Percentiles rank a stretch among this genome's conserved stretches.
Evolutionary conservation across 1,140 invertebrate species (phyloP).

Genomic region (Diplogasteroides magnus): DNA sequence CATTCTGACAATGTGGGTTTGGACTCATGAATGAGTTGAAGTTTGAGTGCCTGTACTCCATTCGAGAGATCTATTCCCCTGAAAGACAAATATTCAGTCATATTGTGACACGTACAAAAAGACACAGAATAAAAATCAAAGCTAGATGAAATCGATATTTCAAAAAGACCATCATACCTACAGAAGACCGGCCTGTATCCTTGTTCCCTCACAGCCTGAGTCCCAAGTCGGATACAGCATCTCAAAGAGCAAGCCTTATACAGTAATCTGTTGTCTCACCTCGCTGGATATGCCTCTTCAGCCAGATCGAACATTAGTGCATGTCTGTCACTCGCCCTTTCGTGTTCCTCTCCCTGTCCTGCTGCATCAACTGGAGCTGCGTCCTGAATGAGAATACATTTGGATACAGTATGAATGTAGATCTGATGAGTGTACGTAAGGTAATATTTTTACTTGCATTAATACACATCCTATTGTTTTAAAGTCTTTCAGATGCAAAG

Average conservation of each 20-base stretch:
- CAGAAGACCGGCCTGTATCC: conserved; percentile 38
- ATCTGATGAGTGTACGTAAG: too few relatives aligned
- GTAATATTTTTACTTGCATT: too few relatives aligned
- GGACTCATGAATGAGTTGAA: conserved; percentile 66
- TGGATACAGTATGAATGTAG: too few relatives aligned
- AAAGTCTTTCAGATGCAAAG: not conserved
- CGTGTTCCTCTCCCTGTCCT: conserved; percentile 89
- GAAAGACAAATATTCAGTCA: too few relatives aligned
- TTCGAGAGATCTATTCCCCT: conserved; percentile 72
- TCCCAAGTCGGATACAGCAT: conserved; percentile 69
- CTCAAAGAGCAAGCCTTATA: too few relatives aligned
- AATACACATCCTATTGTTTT: not conserved
- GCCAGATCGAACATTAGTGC: conserved; percentile 90
- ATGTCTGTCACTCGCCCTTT: conserved; percentile 78
- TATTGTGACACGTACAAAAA: too few relatives aligned
- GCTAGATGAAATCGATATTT: too few relatives aligned
- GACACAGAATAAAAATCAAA: too few relatives aligned
- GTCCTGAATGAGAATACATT: conserved; percentile 63
- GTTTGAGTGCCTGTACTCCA: conserved; percentile 66
- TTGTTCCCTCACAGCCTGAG: conserved; percentile 56
- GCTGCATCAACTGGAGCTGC: conserved; percentile 70
- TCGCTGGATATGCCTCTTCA: conserved; percentile 69
- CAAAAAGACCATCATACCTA: too few relatives aligned
- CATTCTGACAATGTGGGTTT: conserved; percentile 63
- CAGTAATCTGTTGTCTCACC: too few relatives aligned